A percentile compares a stretch with the other conserved stretches of the same genome.
Conservation (phyloP, 2,888 invertebrate species). For the Tipula vernalis region DNA sequence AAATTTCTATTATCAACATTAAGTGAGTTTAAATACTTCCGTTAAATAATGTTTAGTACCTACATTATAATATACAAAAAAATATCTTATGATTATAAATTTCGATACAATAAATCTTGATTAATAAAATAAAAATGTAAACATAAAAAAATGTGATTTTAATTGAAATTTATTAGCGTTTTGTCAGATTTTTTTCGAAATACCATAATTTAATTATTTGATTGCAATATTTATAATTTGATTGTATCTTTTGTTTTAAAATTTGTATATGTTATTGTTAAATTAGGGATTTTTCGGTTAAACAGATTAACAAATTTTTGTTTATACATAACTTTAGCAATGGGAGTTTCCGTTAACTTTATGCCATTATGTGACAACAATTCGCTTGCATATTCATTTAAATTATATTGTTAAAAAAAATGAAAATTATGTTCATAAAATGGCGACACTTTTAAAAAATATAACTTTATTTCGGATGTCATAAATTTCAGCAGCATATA, state of each 20-base stretch:
- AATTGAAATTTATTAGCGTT: neutral
- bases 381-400: neutral
- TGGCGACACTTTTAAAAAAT: no score
- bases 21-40: neutral
- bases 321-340: neutral
- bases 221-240: neutral
- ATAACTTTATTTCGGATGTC: no score
- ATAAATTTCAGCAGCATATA: no score
- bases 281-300: neutral
- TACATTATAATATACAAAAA: neutral
- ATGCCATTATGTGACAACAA: neutral
- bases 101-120: neutral
- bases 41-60: neutral
- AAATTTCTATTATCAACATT: neutral
- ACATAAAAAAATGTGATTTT: neutral
- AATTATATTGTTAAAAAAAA: no score
- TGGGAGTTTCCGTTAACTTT: neutral
- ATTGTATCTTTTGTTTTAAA: neutral
- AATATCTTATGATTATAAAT: neutral
- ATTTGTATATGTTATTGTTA: neutral
- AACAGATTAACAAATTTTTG: neutral
- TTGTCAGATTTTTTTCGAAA: neutral
- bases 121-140: neutral
- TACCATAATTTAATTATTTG: neutral
- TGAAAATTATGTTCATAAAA: no score